A percentile compares a stretch with the other conserved stretches of the same genome.
phyloP scores from a whole-genome alignment of 2,113 vertebrate species.

The Arizona elegans region DNA sequence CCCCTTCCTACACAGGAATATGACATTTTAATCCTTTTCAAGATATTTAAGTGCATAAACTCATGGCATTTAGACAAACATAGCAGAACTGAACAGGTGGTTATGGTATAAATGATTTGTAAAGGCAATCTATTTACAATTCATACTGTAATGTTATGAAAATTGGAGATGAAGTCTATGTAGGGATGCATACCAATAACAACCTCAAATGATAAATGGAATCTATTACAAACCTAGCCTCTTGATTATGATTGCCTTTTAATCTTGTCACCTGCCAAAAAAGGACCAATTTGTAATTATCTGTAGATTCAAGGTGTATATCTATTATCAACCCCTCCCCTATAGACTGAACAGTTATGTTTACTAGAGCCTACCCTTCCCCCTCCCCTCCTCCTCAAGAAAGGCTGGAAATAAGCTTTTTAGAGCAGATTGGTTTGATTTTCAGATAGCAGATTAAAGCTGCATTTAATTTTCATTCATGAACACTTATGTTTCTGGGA shows the following conservation, averaged over 20 bases:
- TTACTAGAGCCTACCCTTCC: neutral
- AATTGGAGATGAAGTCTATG: conserved; percentile 23
- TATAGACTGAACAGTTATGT: neutral
- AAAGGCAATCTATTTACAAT: conserved; percentile 23
- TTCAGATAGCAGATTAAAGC: neutral
- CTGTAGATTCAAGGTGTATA: neutral
- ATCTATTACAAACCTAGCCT: conserved; percentile 21
- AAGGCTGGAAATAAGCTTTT: neutral
- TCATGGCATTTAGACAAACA: conserved; percentile 29
- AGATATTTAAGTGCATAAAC: conserved; percentile 34
- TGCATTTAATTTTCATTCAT: neutral
- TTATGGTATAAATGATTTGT: conserved; percentile 15
- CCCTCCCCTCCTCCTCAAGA: neutral
- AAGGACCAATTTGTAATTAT: neutral
- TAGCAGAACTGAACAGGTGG: conserved; percentile 39
- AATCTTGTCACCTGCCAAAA: conserved; percentile 25
- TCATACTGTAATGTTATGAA: conserved; percentile 1
- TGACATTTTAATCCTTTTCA: conserved; percentile 47
- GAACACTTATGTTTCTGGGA: too few relatives aligned
- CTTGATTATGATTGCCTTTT: conserved; percentile 20
- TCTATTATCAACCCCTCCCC: neutral
- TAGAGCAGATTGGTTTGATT: neutral
- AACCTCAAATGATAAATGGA: neutral
- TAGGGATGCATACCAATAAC: neutral
- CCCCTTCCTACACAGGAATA: neutral